Base-by-base conservation (phyloP, 1,140 invertebrate genomes). In the Tenebrio molitor region DNA sequence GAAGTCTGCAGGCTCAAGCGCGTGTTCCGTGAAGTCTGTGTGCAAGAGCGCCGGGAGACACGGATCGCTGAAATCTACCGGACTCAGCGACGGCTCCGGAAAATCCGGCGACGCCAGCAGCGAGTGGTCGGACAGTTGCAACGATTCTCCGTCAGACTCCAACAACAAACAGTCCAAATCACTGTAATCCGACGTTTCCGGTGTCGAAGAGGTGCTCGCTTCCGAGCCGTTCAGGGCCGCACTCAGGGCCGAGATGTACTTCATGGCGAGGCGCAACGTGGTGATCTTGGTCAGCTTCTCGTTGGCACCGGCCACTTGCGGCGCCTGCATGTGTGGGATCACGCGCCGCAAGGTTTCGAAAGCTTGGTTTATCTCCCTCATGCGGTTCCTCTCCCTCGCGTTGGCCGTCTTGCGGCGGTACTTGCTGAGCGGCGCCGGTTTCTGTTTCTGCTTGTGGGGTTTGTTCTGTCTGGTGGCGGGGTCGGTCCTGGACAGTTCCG, bases 371-470 rank as follows among this genome's bases (percentile, higher is more conserved):
- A 97, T 96, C 81, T 96, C 94, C 44, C 92, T 85, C 94, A 97
- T 96, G 44, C 95, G 85, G 64, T 89, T 90, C 16, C 95, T 81
- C 81, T 97, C 95, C 2, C 95, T 83, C 0, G 94, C 93, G 85
- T 97, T 97, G 0, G 95, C 95, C 0, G 94, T 95, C 85, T 94
- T 94, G 70, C 95, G 86, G 14, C 95, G 84, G 83, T 97, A 97
- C 83, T 96, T 97, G 85, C 93, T 95, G 67, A 96, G 85, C 1
- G 95, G 94, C 33, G 94, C 90, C 2, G 94, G 88, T 82, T 91
- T 90, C 65, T 88, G 86, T 82, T 92, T 93, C 16, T 87, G 72
- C 67, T 44, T 75, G 33, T 79, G 73, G 10, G 36, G 21, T 71
- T 77, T 76, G 7, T 68, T 69, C 0, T 58, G 14, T 19, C 65